Evolutionary conservation across 2,113 vertebrate species (phyloP).

Genomic region (Paracyprichromis sp.): DNA sequence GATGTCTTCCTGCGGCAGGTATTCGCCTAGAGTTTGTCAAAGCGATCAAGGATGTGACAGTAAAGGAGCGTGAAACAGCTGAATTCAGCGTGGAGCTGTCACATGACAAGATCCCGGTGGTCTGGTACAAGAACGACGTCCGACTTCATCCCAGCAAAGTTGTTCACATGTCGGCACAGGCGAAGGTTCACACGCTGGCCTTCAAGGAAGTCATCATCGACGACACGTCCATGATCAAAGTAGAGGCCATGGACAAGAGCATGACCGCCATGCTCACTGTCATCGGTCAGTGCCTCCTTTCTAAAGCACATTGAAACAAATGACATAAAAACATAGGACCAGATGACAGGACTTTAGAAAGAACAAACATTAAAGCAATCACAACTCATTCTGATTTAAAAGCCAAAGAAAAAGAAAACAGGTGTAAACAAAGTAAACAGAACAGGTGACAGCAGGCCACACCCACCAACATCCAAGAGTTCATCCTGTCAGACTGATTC

Average conservation of each 20-base stretch:
- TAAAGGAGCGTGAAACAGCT: conserved; percentile 92
- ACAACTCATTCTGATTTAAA: background rate
- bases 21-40: conserved; percentile 93
- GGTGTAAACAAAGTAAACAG: background rate
- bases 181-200: conserved; percentile 80
- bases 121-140: conserved; percentile 94
- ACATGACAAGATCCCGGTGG: conserved; percentile 87
- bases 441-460: background rate
- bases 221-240: conserved; percentile 92
- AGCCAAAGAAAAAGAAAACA: background rate
- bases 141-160: conserved; percentile 86
- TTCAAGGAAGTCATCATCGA: conserved; percentile 91
- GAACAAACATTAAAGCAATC: background rate
- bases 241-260: conserved; percentile 88
- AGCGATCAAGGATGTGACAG: conserved; percentile 92
- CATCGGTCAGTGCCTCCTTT: conserved; percentile 68
- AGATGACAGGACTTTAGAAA: background rate
- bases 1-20: conserved; percentile 61
- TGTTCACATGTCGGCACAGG: conserved; percentile 84
- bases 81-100: conserved; percentile 92
- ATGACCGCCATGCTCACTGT: conserved; percentile 92
- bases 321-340: background rate
- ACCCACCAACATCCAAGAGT: background rate
- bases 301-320: background rate
- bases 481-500: background rate